Base-by-base conservation (phyloP, 2,113 vertebrate species). In the Lepus europaeus region DNA sequence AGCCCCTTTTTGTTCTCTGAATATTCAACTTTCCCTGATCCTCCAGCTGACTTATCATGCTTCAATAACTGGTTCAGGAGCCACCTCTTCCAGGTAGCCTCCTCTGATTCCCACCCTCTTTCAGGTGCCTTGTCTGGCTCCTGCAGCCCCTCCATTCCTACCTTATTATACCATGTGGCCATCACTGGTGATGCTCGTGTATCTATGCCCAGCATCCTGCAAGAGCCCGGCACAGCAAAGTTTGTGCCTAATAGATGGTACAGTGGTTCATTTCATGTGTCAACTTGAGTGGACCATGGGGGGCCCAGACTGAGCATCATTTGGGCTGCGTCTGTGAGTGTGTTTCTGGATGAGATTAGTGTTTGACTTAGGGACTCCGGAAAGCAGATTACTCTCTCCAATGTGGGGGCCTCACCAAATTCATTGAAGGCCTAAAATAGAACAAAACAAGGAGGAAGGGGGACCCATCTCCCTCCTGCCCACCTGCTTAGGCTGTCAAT, bases 81-180 rank as follows among this genome's bases (percentile, higher is more conserved):
- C 91, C 31, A 66, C 31, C 61, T 94, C 74, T 90, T 90, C 78
- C 20, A 90, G 82, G 86, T 90, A 95, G 87, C 17, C 45, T 72
- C 9, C 20, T 61, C 23, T 68, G 29, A 74, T 59, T 73, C 14
- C 74, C 23, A 39, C 9, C 64, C 19, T 20, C 19, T 20, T 74
- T 74, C 64, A 80, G 25, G 31, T 70, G 36, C n/a, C 69, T 6
- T 77, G 8, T 73, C 74, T 78, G 64, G 4, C 22, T 79, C 39
- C 63, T 63, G 6, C 27, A 82, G 72, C 22, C n/a, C 59, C n/a
- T 90, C 51, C 39, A 17, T 39, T 20, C 19, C 59, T 56, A 17
- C 16, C 29, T 56, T 29, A 72, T 86, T 51, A 81, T 6, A 59
- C 23, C 25, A 0, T 10, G 59, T 81, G 5, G 29, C 72, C 36